Percentiles rank a stretch among this genome's conserved stretches.
Evolutionary conservation across 2,797 vertebrate species (phyloP).

Genomic region (Hypotaenidia philippensis): DNA sequence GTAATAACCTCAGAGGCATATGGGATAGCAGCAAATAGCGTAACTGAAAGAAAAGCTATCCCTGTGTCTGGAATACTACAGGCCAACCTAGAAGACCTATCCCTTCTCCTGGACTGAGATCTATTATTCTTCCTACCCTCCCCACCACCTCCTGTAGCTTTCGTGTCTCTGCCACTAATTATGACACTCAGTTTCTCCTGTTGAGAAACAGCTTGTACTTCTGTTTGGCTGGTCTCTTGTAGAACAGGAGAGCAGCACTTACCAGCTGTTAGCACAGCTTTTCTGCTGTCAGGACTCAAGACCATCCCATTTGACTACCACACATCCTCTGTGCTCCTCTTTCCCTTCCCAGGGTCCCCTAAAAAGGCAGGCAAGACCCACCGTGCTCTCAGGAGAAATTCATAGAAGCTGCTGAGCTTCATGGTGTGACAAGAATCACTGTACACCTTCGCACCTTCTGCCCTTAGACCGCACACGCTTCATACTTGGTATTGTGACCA

Average conservation of each 20-base stretch:
- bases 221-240: not conserved
- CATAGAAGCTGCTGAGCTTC: not conserved
- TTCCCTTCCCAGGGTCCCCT: not conserved
- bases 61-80: not conserved
- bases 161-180: not conserved
- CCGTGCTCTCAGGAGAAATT: not conserved
- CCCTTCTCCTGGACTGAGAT: not conserved
- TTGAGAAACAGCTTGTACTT: constrained; percentile 4
- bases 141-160: not conserved
- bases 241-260: not conserved
- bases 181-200: not conserved
- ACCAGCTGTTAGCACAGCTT: not conserved
- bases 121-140: not conserved
- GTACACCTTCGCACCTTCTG: not conserved
- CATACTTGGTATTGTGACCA: not conserved
- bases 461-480: not conserved
- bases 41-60: not conserved
- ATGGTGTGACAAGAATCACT: accelerated
- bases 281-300: not conserved
- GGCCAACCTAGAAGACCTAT: not conserved
- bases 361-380: not conserved
- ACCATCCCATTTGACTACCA: not conserved
- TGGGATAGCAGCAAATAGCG: not conserved
- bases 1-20: not conserved
- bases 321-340: not conserved